Conservation (phyloP, 2,113 vertebrate genomes). For the Pelodiscus sinensis region DNA sequence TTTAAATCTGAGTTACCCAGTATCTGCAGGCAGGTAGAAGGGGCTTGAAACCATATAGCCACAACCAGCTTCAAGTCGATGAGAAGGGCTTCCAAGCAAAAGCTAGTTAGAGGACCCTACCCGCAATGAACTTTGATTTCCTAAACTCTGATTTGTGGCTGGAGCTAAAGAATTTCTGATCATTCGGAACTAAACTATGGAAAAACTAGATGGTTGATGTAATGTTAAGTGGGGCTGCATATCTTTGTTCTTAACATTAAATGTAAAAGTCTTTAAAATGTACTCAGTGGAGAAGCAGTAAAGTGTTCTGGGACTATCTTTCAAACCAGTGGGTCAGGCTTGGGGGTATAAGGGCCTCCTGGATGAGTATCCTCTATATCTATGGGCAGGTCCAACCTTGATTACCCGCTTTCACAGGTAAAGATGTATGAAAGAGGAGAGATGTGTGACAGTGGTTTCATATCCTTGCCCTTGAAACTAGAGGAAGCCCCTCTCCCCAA, state of each 20-base stretch:
- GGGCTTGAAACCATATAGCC: rapidly evolving
- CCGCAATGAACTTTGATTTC: not conserved
- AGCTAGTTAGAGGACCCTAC: not conserved
- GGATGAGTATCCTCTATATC: not conserved
- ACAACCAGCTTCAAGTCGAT: not conserved
- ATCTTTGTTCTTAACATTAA: not conserved
- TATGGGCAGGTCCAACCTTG: rapidly evolving
- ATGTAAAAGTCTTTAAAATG: not conserved
- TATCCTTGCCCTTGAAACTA: not conserved
- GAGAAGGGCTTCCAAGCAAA: rapidly evolving
- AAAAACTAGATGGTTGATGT: not conserved
- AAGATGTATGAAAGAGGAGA: not conserved
- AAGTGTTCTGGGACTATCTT: not conserved
- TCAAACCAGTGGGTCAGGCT: not conserved
- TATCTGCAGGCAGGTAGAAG: not conserved
- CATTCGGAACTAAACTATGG: not conserved
- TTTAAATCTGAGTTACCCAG: not conserved
- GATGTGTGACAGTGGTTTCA: not conserved
- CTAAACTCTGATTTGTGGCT: not conserved
- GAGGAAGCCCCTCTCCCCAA: not conserved
- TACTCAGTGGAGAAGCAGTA: not conserved
- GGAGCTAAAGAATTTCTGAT: not conserved
- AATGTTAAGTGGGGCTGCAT: not conserved
- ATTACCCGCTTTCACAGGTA: not conserved
- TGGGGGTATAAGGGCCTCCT: not conserved